Base-by-base conservation (phyloP, 2,797 vertebrate genomes). In the Chaetophractus vellerosus region DNA sequence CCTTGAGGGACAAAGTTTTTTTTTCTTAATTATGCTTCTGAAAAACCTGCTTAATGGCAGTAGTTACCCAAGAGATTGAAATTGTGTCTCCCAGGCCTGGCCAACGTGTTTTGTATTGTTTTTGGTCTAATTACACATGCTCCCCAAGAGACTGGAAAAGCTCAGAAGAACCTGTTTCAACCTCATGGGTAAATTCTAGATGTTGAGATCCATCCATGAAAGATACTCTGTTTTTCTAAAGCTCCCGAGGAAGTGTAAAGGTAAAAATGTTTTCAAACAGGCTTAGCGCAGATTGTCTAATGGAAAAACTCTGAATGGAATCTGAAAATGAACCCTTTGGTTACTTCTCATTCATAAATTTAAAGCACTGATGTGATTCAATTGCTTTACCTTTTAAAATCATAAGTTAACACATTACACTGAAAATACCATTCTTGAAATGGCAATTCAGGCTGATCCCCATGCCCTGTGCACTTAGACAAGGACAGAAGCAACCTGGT, bases 71-170 rank as follows among this genome's bases (percentile, higher is more conserved):
- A 96, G 97, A 98, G 98, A 97, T 93, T 97, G 97, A 96, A 97
- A 97, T 23, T 96, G 94, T 95, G 94, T 96, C 98, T 97, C 98
- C 96, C 80, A 97, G 96, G 97, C 88, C 96, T 88, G 94, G 90
- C 61, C 93, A 52, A 96, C 1, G 55, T 94, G 98, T 97, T 98
- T 96, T 98, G 97, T 96, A 98, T 98, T 98, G 98, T 96, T 97
- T 98, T 98, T 92, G 97, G 97, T 98, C 97, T 98, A 98, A 98
- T 98, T 98, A 94, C 93, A 87, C 95, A 92, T 91, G 92, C 19
- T 97, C 93, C 69, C 97, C 94, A 88, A 90, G 98, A 97, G 98
- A 85, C 50, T 92, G 90, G 59, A 95, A 90, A 94, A 96, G 95
- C 97, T 98, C 97, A 93, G 96, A 97, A 97, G 98, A 98, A 98